A percentile compares a stretch with the other conserved stretches of the same genome.
Conservation (phyloP, 2,888 invertebrate genomes). For the Apamea crenata region DNA sequence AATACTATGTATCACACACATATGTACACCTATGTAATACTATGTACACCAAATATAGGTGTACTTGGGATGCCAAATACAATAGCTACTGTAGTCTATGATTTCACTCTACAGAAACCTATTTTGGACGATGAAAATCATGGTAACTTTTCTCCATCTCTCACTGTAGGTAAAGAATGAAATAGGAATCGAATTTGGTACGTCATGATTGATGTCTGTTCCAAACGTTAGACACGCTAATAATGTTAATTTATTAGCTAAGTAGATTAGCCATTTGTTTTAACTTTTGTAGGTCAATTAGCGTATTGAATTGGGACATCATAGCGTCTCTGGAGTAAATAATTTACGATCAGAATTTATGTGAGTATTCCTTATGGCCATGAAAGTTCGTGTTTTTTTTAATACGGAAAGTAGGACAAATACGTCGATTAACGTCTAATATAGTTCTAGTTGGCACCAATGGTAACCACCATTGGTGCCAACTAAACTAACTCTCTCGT, state of each 20-base stretch:
- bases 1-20: not conserved
- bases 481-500: slow-evolving; percentile 31
- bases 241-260: slow-evolving; percentile 42
- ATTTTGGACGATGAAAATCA: not conserved
- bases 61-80: not conserved
- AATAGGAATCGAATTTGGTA: not conserved
- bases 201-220: not conserved
- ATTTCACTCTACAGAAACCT: not conserved
- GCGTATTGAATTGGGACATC: slow-evolving; percentile 48
- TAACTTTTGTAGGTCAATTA: slow-evolving; percentile 60
- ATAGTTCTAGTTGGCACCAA: slow-evolving; percentile 36
- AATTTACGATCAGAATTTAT: slow-evolving; percentile 60
- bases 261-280: slow-evolving; percentile 49
- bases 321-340: slow-evolving; percentile 43
- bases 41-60: no score
- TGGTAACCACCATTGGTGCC: no score
- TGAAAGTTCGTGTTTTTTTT: slow-evolving; percentile 40
- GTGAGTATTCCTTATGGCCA: slow-evolving; percentile 29
- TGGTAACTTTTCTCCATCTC: not conserved
- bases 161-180: no score
- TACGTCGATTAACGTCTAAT: slow-evolving; percentile 19
- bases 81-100: not conserved
- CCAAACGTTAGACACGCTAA: slow-evolving; percentile 15
- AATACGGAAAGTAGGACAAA: slow-evolving; percentile 62
- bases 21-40: no score